Conservation (phyloP, 2,113 vertebrate species). For the Oriolus oriolus region DNA sequence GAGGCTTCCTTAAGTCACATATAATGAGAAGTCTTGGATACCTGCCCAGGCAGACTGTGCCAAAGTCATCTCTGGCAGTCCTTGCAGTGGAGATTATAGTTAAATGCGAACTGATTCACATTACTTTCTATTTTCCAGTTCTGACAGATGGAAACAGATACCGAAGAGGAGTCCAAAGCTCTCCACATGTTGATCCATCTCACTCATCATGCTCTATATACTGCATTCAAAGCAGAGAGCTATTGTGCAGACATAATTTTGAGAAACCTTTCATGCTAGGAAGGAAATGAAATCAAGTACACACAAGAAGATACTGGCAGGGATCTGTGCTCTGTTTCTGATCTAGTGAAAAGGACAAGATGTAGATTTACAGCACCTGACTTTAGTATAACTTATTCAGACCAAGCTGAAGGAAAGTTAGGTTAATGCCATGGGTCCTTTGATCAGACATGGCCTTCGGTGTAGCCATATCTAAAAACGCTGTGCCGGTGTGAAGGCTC, state of each 20-base stretch:
- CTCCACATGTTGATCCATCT: conserved; percentile 7
- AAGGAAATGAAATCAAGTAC: conserved; percentile 4
- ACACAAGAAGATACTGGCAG: not conserved
- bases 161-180: not conserved
- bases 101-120: conserved; percentile 32
- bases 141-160: conserved; percentile 43
- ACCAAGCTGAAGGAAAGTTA: not conserved
- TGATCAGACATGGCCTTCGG: not conserved
- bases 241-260: not conserved
- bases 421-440: not conserved
- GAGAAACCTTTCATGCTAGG: not conserved
- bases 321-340: not conserved
- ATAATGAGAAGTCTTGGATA: not conserved
- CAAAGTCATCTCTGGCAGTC: conserved; percentile 32
- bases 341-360: not conserved
- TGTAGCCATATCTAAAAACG: not conserved
- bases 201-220: conserved; percentile 4
- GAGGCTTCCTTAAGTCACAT: conserved; percentile 19
- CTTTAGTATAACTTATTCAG: not conserved
- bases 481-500: rapidly evolving
- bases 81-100: conserved; percentile 20
- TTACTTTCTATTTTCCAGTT: conserved; percentile 32
- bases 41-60: not conserved
- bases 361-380: not conserved
- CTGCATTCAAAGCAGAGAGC: not conserved